Evolutionary conservation across 2,888 invertebrate species (phyloP), one percentile per base, ranked within the genome.

Genomic region (Balanococcus diminutus): DNA sequence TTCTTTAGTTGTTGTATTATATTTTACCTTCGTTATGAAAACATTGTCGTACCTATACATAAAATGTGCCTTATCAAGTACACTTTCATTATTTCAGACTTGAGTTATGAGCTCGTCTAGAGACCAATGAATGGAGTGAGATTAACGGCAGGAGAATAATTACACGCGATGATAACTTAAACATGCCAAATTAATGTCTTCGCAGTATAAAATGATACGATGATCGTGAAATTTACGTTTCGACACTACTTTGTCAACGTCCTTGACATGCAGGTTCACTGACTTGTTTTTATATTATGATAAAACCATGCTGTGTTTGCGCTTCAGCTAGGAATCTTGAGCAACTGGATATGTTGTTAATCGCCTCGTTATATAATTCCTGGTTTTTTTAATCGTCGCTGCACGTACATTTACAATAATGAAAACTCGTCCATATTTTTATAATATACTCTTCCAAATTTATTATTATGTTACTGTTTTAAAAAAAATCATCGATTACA

Each of bases 201-300:
- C 32, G 14, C 32, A 6, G 28, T 75, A 75, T 42, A 36, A 36
- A 14, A 28, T 32, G n/a, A 19, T 28, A 79, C 75, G 19, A 19
- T 79, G 75, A 79, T 79, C 75, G 75, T 79, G 75, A 79, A 79
- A 79, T 79, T 79, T 9, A 32, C 25, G 16, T 36, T 79, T 36
- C 32, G 22, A n/a, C 75, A 79, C 25, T 19, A 36, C 75, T 79
- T 79, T 19, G 19, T 36, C 75, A 79, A 79, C 36, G 75, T 79
- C 75, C 75, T 79, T 79, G 75, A 79, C 36, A 79, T 22, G 75
- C 75, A 79, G 75, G 75, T 79, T 79, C 75, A 79, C 36, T 79
- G 75, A 79, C 75, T 79, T 36, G 75, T 79, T 79, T 36, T 79
- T 36, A 72, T 79, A 72, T 79, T n/a, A 22, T 79, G 56, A 56